phyloP scores from a whole-genome alignment of 1,140 invertebrate genomes.

The Sesamia nonagrioides region DNA sequence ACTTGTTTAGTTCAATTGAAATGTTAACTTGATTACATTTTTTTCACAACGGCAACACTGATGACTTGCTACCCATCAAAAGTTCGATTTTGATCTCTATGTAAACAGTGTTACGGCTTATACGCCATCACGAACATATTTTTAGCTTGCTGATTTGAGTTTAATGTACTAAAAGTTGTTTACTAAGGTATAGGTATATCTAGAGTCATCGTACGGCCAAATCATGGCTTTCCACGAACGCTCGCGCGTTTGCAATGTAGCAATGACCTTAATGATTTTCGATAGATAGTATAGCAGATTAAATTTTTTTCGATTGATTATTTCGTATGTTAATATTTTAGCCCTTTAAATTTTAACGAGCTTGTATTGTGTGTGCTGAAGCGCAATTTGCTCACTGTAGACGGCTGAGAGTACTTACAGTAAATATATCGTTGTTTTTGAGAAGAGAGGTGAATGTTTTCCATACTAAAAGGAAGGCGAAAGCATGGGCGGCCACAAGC shows the following conservation, averaged over 20 bases:
- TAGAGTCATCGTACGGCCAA: conserved; percentile 37
- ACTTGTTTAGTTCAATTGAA: conserved; percentile 57
- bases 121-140: conserved; percentile 15
- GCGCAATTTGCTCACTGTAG: too few species aligned
- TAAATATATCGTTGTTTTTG: neutral
- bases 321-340: conserved; percentile 14
- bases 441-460: neutral
- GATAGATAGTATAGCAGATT: conserved; percentile 3
- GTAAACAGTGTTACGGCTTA: conserved; percentile 22
- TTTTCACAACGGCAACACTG: conserved; percentile 43
- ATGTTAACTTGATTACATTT: conserved; percentile 55
- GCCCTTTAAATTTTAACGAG: conserved; percentile 20
- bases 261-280: conserved; percentile 43
- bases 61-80: conserved; percentile 23
- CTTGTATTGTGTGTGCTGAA: conserved; percentile 19
- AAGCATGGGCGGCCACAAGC: conserved; percentile 2
- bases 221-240: conserved; percentile 34
- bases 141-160: conserved; percentile 42
- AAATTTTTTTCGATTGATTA: neutral
- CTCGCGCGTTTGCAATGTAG: conserved; percentile 6
- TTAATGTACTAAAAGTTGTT: conserved; percentile 51
- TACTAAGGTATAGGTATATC: conserved; percentile 34
- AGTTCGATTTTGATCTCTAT: conserved; percentile 42
- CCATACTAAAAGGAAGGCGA: neutral
- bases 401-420: neutral